A percentile compares a stretch with the other conserved stretches of the same genome.
These are phyloP conservation scores for Anniella stebbinsi DNA, from an alignment of 2,797 vertebrate species.

Conservation along the genomic window DNA sequence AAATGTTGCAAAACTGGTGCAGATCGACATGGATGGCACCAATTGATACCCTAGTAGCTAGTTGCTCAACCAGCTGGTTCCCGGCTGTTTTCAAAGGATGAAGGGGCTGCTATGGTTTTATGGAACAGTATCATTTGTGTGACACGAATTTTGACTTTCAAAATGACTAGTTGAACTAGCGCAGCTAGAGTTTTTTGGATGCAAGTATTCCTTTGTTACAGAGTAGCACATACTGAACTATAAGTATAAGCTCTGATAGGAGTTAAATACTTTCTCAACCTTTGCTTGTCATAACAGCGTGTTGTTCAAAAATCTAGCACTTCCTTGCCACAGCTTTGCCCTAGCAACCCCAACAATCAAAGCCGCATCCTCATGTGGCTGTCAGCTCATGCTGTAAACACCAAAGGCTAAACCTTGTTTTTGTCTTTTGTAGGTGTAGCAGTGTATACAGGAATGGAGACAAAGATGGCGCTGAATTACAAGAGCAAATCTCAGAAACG, in stretches of 20 bases:
- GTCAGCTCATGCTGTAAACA: neutral
- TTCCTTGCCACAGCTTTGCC: neutral
- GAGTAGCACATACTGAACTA: slow-evolving; percentile 48
- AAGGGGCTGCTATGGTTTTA: neutral
- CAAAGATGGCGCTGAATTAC: slow-evolving; percentile 99
- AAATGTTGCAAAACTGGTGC: neutral
- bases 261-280: slow-evolving; percentile 24
- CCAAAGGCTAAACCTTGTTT: slow-evolving; percentile 38
- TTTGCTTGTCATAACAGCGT: slow-evolving; percentile 22
- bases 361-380: neutral
- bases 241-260: slow-evolving; percentile 30
- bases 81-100: neutral
- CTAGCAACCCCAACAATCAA: slow-evolving; percentile 11
- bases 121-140: neutral
- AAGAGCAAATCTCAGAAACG: slow-evolving; percentile 99
- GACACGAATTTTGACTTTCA: neutral
- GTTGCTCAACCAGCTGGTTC: neutral
- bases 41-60: neutral
- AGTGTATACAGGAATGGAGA: slow-evolving; percentile 98
- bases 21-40: neutral
- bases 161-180: neutral
- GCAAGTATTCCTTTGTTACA: neutral
- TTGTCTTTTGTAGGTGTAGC: slow-evolving; percentile 88
- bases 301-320: slow-evolving; percentile 16
- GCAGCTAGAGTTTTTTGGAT: neutral